Evolutionary conservation across 2,888 invertebrate species (phyloP).

Genomic region (Rhogogaster chlorosoma): DNA sequence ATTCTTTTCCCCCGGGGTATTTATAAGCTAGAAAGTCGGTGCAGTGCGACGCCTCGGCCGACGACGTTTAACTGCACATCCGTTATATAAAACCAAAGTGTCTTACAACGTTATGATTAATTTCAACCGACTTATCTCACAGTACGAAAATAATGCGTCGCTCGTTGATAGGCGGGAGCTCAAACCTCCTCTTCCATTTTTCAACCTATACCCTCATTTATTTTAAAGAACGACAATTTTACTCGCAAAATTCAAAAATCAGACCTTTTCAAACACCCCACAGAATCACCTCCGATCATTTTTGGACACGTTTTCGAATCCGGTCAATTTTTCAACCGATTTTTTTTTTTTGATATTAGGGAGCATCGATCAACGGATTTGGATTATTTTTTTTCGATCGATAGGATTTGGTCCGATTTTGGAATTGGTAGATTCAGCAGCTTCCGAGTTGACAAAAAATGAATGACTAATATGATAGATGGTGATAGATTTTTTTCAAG

Average conservation of each 20-base stretch:
- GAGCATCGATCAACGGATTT: too few species aligned
- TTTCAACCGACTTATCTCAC: slow-evolving; percentile 58
- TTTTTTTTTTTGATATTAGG: too few species aligned
- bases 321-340: too few species aligned
- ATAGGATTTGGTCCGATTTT: too few species aligned
- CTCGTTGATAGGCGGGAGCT: slow-evolving; percentile 1
- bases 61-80: slow-evolving; percentile 59
- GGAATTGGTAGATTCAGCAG: too few species aligned
- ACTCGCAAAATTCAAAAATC: neutral
- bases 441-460: too few species aligned
- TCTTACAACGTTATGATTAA: slow-evolving; percentile 67
- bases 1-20: neutral
- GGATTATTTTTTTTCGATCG: too few species aligned
- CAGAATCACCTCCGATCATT: neutral
- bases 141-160: slow-evolving; percentile 61
- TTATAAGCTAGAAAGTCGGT: slow-evolving; percentile 23
- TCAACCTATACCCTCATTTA: neutral
- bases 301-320: too few species aligned
- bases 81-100: slow-evolving; percentile 57
- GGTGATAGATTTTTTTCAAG: too few species aligned
- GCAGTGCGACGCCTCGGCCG: slow-evolving; percentile 14
- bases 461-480: too few species aligned
- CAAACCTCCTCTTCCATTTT: neutral
- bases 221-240: neutral
- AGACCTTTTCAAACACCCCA: neutral